These are phyloP conservation scores for Magallana ariakensis DNA, from an alignment of 1,140 invertebrate species.

Conservation along the genomic window DNA sequence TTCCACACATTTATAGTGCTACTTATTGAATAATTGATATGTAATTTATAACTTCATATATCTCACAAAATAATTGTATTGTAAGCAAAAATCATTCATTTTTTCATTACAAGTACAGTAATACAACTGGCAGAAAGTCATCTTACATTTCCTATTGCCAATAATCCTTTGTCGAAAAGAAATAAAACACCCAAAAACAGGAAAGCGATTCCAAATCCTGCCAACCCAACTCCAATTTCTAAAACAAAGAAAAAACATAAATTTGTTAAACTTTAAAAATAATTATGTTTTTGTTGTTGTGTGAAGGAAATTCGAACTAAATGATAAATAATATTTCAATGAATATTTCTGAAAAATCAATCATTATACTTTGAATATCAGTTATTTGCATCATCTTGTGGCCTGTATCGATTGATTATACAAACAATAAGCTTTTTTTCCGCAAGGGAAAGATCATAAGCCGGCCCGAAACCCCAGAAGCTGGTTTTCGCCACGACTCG, in stretches of 20 bases:
- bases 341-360: not conserved
- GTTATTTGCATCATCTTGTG: conserved; percentile 8
- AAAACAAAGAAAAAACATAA: conserved; percentile 41
- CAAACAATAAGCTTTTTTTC: not conserved
- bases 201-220: conserved; percentile 97
- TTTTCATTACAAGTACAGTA: no score
- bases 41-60: no score
- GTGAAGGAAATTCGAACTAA: conserved; percentile 13
- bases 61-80: no score
- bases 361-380: conserved; percentile 20
- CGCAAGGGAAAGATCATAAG: no score
- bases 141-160: conserved; percentile 99
- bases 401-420: not conserved
- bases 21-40: no score
- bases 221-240: conserved; percentile 98
- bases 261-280: not conserved
- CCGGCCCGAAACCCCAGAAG: not conserved
- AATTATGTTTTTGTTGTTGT: not conserved
- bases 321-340: not conserved
- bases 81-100: no score
- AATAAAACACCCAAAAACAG: conserved; percentile 96
- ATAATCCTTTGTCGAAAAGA: conserved; percentile 97
- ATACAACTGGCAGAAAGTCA: not conserved
- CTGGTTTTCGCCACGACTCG: conserved; percentile 33
- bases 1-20: no score